Evolutionary conservation across 2,797 vertebrate species (phyloP).

Genomic region (Pangasius macronema): DNA sequence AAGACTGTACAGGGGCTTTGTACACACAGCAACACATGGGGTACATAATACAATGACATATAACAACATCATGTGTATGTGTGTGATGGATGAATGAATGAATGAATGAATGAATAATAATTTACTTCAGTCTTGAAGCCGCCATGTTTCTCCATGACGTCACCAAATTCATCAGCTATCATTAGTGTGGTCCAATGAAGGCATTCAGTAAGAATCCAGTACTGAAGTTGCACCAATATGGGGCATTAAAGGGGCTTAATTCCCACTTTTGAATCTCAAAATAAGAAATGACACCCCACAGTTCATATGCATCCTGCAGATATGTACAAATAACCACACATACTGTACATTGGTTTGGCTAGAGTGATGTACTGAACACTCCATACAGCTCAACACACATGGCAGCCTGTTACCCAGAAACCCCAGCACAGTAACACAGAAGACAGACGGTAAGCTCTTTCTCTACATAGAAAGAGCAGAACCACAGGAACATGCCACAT

Average conservation of each 20-base stretch:
- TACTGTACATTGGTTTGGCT: neutral
- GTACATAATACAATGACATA: neutral
- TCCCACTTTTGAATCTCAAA: neutral
- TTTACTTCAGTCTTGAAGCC: neutral
- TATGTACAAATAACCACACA: neutral
- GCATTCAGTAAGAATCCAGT: neutral
- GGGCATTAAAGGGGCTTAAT: neutral
- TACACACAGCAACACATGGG: neutral
- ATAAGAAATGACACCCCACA: neutral
- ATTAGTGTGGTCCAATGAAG: neutral
- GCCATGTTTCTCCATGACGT: neutral
- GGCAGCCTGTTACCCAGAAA: slow-evolving; percentile 25
- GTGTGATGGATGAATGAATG: neutral
- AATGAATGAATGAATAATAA: neutral
- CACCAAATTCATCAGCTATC: neutral
- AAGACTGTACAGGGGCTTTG: neutral
- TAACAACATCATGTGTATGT: neutral
- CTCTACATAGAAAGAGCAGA: slow-evolving; percentile 30
- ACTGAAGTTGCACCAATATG: too few relatives aligned
- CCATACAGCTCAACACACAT: slow-evolving; percentile 11
- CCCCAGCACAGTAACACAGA: slow-evolving; percentile 11
- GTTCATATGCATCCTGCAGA: neutral
- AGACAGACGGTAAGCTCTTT: slow-evolving; percentile 35
- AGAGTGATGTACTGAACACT: neutral
- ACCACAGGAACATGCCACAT: slow-evolving; percentile 42